Conservation (phyloP, 2,888 invertebrate species). For the Mycalesis mineus region DNA sequence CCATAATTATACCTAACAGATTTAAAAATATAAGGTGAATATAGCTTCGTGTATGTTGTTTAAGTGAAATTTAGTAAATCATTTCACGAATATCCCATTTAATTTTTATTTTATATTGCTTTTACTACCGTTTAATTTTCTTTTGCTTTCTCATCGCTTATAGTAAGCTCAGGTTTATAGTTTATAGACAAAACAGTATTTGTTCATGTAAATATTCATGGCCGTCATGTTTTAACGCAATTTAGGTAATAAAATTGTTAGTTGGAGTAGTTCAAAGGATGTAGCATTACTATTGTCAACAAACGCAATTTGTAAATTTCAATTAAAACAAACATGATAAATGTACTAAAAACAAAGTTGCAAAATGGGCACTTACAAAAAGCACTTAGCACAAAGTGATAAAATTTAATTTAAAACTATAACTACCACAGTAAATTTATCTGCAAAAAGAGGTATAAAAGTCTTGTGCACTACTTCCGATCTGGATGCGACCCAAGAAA, state of each 20-base stretch:
- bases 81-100: no score
- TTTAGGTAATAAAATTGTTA: not conserved
- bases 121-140: no score
- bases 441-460: conserved; percentile 38
- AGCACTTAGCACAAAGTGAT: conserved; percentile 30
- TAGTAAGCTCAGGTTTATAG: no score
- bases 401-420: conserved; percentile 34
- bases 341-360: conserved; percentile 16
- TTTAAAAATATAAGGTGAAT: no score
- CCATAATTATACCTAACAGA: no score
- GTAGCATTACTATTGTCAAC: not conserved
- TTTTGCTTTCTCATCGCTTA: no score
- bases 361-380: conserved; percentile 25
- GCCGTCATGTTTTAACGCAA: no score
- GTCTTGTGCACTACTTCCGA: not conserved
- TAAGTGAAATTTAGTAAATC: no score
- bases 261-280: not conserved
- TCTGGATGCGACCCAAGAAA: not conserved
- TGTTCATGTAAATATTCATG: no score
- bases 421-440: conserved; percentile 37
- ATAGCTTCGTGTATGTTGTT: no score
- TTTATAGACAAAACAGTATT: no score
- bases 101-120: no score
- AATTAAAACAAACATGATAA: conserved; percentile 19
- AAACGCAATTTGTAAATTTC: conserved; percentile 9